phyloP scores from a whole-genome alignment of 1,140 invertebrate species.

The Nomia melanderi region DNA sequence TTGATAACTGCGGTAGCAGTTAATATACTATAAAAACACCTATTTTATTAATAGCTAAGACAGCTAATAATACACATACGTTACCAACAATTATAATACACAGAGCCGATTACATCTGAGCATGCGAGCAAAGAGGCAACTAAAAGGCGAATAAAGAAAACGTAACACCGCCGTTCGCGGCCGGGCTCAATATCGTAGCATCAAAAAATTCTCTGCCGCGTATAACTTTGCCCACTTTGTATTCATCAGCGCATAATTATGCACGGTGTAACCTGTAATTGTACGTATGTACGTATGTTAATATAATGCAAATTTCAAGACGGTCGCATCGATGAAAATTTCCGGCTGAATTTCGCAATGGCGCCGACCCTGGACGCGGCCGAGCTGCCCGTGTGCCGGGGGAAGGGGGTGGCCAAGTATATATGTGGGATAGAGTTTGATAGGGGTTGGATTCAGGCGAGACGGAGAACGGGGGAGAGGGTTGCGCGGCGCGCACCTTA shows the following conservation, averaged over 20 bases:
- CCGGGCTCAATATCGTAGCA: background rate
- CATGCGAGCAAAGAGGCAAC: too few species aligned
- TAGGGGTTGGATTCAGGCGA: slow-evolving; percentile 37
- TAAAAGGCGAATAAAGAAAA: too few species aligned
- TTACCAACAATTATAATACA: too few species aligned
- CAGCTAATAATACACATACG: too few species aligned
- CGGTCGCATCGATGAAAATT: slow-evolving; percentile 15
- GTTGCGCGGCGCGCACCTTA: slow-evolving; percentile 38
- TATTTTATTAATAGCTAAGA: too few species aligned
- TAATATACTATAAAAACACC: too few species aligned
- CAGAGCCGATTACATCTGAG: too few species aligned
- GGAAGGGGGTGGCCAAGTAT: background rate
- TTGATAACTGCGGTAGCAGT: too few species aligned
- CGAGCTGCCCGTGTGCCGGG: background rate
- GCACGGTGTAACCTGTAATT: background rate
- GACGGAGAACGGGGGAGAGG: background rate
- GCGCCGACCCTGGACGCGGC: slow-evolving; percentile 29
- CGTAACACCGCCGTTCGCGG: too few species aligned
- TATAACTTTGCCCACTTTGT: background rate
- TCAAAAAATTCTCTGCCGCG: background rate
- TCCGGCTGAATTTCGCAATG: slow-evolving; percentile 13
- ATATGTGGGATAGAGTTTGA: slow-evolving; percentile 40
- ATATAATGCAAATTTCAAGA: slow-evolving; percentile 19
- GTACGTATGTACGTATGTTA: background rate
- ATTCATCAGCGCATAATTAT: background rate